Conservation (phyloP, 2,113 vertebrate genomes). For the Mustela lutreola region DNA sequence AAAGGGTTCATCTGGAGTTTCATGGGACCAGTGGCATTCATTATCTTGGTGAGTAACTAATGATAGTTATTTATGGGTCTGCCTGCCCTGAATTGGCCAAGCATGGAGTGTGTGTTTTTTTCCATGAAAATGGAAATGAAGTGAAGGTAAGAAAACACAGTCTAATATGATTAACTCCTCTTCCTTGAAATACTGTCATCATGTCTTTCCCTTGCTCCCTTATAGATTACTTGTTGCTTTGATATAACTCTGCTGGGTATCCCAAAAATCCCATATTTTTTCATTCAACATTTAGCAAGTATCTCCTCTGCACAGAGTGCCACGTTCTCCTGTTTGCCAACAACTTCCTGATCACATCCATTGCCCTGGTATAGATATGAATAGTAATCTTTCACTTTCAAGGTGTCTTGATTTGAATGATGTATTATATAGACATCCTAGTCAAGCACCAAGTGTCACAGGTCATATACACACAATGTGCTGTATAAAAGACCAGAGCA, state of each 20-base stretch:
- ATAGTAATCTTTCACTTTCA: background rate
- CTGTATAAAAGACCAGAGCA: background rate
- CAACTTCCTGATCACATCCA: background rate
- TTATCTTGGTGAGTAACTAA: constrained; percentile 87
- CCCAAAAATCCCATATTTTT: background rate
- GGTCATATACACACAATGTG: background rate
- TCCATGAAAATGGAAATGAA: background rate
- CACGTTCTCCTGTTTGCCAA: background rate
- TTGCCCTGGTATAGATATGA: background rate
- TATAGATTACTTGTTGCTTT: background rate
- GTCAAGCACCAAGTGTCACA: background rate
- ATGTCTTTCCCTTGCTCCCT: background rate
- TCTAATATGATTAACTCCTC: background rate
- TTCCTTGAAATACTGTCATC: background rate
- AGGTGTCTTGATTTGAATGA: background rate
- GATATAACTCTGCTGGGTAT: background rate
- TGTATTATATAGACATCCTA: background rate
- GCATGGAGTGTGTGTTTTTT: background rate
- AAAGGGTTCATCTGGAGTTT: constrained; percentile 89
- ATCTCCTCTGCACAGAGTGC: background rate
- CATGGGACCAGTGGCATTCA: constrained; percentile 86
- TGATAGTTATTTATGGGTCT: background rate
- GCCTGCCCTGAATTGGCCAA: background rate
- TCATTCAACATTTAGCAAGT: background rate
- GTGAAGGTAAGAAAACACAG: background rate